Evolutionary conservation across 2,797 vertebrate genomes (phyloP).

Genomic region (Characodon lateralis): DNA sequence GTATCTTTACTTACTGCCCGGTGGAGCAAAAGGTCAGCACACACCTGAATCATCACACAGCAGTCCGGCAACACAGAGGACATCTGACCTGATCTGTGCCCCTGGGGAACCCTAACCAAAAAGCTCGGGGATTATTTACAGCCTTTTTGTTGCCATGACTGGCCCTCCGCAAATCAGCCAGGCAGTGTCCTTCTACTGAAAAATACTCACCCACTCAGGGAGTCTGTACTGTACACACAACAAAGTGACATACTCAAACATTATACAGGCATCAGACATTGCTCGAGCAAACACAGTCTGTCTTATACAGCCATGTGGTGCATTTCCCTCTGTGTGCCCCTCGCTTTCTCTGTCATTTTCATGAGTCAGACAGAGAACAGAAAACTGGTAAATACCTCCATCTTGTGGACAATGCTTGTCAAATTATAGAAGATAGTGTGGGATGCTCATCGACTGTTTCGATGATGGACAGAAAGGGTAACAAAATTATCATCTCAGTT

Average conservation of each 20-base stretch:
- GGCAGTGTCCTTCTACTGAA: slow-evolving; percentile 34
- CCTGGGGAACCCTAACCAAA: slow-evolving; percentile 59
- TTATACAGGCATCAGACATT: slow-evolving; percentile 64
- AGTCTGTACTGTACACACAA: slow-evolving; percentile 54
- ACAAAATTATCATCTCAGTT: slow-evolving; percentile 10
- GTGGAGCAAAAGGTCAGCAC: slow-evolving; percentile 75
- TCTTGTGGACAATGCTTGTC: slow-evolving; percentile 79
- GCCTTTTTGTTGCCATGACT: slow-evolving; percentile 57
- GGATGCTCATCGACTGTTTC: slow-evolving; percentile 27
- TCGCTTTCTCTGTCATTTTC: slow-evolving; percentile 36
- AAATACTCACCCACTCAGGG: slow-evolving; percentile 48
- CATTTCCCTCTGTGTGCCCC: slow-evolving; percentile 39
- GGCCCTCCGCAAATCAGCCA: slow-evolving; percentile 59
- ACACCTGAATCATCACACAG: slow-evolving; percentile 75
- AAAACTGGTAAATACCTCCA: slow-evolving; percentile 85
- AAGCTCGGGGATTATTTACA: slow-evolving; percentile 72
- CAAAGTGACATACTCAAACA: slow-evolving; percentile 63
- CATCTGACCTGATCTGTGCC: slow-evolving; percentile 66
- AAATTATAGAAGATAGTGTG: slow-evolving; percentile 4
- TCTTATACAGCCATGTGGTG: slow-evolving; percentile 63
- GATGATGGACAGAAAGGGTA: slow-evolving; percentile 9
- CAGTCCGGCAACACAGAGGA: slow-evolving; percentile 68
- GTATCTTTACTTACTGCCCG: slow-evolving; percentile 79
- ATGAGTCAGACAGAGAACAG: slow-evolving; percentile 36
- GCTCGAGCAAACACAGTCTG: slow-evolving; percentile 75